phyloP scores from a whole-genome alignment of 2,797 vertebrate genomes.

The Falco concolor region DNA sequence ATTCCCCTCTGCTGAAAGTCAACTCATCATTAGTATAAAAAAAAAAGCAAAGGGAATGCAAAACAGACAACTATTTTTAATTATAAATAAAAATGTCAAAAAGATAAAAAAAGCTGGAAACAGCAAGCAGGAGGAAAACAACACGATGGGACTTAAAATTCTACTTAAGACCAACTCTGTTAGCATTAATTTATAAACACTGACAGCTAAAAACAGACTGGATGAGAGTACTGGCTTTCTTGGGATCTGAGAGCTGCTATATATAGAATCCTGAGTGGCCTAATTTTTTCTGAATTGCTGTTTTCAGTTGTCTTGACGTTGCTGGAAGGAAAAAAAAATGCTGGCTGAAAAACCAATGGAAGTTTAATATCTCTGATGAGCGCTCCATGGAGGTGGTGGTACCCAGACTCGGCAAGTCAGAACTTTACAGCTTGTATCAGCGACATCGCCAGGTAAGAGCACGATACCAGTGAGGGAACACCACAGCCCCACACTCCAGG shows the following conservation, averaged over 20 bases:
- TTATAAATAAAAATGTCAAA: not conserved
- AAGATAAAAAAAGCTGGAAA: not conserved
- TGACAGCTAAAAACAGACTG: constrained; percentile 24
- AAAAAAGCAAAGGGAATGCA: not conserved
- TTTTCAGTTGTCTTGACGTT: not conserved
- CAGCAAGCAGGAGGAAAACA: not conserved
- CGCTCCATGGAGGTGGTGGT: not conserved
- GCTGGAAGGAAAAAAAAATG: not conserved
- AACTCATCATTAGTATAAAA: not conserved
- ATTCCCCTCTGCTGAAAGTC: not conserved
- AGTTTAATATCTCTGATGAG: not conserved
- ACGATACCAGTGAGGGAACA: not conserved
- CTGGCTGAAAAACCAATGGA: not conserved
- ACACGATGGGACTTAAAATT: not conserved
- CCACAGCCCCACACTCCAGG: not conserved
- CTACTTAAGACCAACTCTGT: constrained; percentile 5
- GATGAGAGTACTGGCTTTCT: not conserved
- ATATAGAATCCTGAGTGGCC: constrained; percentile 11
- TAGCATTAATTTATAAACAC: constrained; percentile 37
- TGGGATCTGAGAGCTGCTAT: constrained; percentile 14
- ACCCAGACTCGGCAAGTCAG: not conserved
- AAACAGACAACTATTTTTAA: not conserved
- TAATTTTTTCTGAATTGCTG: constrained; percentile 30
- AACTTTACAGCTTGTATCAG: not conserved
- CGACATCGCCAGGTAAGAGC: not conserved